Conservation (phyloP, 2,113 vertebrate genomes). For the Acanthochromis polyacanthus region DNA sequence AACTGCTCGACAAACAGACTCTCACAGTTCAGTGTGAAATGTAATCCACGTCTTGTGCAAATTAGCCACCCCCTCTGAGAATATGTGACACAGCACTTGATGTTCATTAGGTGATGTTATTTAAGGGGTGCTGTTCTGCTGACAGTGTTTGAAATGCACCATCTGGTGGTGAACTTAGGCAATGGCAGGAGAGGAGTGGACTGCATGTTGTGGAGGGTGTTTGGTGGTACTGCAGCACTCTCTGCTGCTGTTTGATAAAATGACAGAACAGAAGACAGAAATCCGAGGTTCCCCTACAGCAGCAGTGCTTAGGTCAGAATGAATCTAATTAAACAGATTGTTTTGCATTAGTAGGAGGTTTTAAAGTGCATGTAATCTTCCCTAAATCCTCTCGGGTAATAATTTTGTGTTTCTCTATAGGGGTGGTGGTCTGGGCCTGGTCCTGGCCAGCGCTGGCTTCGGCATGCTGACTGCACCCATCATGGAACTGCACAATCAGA, state of each 20-base stretch:
- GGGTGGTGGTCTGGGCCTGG: slow-evolving; percentile 94
- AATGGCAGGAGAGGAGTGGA: background rate
- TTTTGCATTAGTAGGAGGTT: background rate
- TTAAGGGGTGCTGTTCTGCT: slow-evolving; percentile 30
- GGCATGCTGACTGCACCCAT: slow-evolving; percentile 97
- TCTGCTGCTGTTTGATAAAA: slow-evolving; percentile 64
- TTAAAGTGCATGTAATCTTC: background rate
- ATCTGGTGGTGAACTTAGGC: slow-evolving; percentile 46
- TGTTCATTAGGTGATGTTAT: slow-evolving; percentile 35
- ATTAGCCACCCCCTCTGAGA: slow-evolving; percentile 36
- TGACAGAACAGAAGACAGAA: slow-evolving; percentile 18
- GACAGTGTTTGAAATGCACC: slow-evolving; percentile 8
- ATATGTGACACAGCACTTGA: slow-evolving; percentile 52
- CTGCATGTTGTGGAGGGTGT: background rate
- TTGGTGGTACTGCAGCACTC: slow-evolving; percentile 66
- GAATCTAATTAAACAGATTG: background rate
- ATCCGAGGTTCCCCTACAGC: background rate
- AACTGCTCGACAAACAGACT: slow-evolving; percentile 24
- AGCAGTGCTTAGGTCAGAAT: background rate
- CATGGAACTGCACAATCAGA: slow-evolving; percentile 99
- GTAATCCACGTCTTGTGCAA: slow-evolving; percentile 45
- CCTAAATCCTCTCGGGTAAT: slow-evolving; percentile 2
- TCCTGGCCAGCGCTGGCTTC: slow-evolving; percentile 95
- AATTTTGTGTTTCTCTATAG: slow-evolving; percentile 73
- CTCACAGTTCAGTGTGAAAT: slow-evolving; percentile 34